Evolutionary conservation across 2,797 vertebrate species (phyloP).

Genomic region (Alcedo quadribrachys): DNA sequence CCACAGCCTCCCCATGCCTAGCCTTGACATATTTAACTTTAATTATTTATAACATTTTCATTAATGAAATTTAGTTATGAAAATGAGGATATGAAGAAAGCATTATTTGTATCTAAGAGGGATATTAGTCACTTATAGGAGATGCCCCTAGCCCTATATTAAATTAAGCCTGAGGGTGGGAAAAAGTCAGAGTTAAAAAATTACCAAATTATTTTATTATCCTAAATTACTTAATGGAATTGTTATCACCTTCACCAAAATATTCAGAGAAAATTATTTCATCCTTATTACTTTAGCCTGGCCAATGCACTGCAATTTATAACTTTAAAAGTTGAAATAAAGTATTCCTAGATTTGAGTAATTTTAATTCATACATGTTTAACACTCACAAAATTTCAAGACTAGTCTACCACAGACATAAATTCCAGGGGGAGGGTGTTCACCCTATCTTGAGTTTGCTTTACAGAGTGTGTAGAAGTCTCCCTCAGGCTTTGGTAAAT

Average conservation of each 20-base stretch:
- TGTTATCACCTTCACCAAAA: not conserved
- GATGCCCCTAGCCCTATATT: not conserved
- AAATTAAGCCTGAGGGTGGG: not conserved
- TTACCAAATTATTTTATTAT: not conserved
- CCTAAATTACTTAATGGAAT: not conserved
- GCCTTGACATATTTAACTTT: slow-evolving; percentile 7
- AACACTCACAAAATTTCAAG: not conserved
- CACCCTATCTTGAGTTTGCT: not conserved
- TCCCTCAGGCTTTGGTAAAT: not conserved
- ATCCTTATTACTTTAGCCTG: not conserved
- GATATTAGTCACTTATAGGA: not conserved
- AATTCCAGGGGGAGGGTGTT: not conserved
- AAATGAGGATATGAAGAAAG: slow-evolving; percentile 52
- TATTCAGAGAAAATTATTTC: not conserved
- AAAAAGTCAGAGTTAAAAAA: not conserved
- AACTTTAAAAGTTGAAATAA: not conserved
- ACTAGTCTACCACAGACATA: not conserved
- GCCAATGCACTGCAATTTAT: not conserved
- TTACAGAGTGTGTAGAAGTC: not conserved
- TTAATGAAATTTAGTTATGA: slow-evolving; percentile 57
- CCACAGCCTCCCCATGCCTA: not conserved
- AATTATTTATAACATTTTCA: slow-evolving; percentile 58
- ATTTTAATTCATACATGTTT: not conserved
- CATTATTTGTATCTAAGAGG: slow-evolving; percentile 7
- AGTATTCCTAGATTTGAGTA: not conserved